Percentiles rank a stretch among this genome's conserved stretches.
Conservation (phyloP, 2,113 vertebrate genomes). For the Nothoprocta pentlandii region DNA sequence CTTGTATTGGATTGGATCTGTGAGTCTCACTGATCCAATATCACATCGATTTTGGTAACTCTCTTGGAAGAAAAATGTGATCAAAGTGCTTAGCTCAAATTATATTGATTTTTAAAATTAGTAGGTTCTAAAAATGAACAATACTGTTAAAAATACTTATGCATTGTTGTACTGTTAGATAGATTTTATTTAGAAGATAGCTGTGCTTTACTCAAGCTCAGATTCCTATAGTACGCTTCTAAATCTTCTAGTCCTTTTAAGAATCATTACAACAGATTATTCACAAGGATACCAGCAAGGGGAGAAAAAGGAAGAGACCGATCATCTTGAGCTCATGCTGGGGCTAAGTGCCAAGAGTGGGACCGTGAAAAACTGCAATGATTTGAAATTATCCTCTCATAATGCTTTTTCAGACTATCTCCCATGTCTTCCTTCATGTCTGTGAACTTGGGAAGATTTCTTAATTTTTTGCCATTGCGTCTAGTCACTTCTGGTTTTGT, state of each 20-base stretch:
- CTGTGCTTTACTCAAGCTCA: neutral
- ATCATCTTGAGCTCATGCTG: neutral
- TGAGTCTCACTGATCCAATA: neutral
- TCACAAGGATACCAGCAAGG: neutral
- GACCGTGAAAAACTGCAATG: neutral
- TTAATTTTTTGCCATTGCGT: constrained; percentile 2
- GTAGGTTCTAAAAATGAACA: neutral
- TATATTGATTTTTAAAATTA: constrained; percentile 12
- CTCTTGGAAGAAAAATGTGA: neutral
- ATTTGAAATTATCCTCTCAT: neutral
- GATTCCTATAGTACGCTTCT: neutral
- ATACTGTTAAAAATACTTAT: neutral
- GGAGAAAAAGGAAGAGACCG: neutral
- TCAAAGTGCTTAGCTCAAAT: neutral
- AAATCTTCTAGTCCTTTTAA: neutral
- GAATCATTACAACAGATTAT: neutral
- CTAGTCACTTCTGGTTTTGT: neutral
- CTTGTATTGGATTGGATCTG: too few relatives aligned
- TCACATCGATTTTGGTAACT: neutral
- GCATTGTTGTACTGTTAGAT: neutral
- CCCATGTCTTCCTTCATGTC: neutral
- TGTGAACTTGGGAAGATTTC: neutral
- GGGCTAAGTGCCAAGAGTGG: neutral
- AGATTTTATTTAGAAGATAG: neutral
- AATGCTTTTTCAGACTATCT: neutral